Conservation (phyloP, 2,113 vertebrate species). For the Phoxinus phoxinus region DNA sequence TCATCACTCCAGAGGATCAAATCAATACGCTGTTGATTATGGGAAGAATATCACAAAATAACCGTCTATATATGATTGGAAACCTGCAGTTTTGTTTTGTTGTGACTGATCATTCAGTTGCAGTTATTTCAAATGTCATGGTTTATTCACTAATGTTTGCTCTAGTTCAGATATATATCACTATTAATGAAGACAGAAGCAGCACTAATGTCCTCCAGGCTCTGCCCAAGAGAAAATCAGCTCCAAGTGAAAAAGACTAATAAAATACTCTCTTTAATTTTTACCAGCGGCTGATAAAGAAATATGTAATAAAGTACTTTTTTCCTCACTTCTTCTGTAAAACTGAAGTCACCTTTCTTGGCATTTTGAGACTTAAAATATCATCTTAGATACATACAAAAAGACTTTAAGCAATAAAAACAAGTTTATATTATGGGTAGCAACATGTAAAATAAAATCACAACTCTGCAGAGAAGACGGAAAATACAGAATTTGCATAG, state of each 20-base stretch:
- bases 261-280: constrained; percentile 76
- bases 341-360: constrained; percentile 83
- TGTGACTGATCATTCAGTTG: constrained; percentile 40
- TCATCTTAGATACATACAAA: constrained; percentile 74
- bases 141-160: constrained; percentile 30
- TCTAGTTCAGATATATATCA: constrained; percentile 36
- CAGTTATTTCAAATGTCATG: constrained; percentile 49
- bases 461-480: constrained; percentile 75
- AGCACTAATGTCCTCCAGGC: constrained; percentile 89
- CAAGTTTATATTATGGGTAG: constrained; percentile 86
- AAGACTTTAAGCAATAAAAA: constrained; percentile 81
- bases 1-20: constrained; percentile 66
- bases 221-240: constrained; percentile 91
- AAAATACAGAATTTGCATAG: constrained; percentile 91
- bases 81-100: constrained; percentile 52
- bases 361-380: constrained; percentile 78
- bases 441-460: constrained; percentile 80
- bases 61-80: constrained; percentile 69
- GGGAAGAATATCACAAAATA: constrained; percentile 74
- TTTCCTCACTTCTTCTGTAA: constrained; percentile 77
- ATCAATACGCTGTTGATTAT: constrained; percentile 64
- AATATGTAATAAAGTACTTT: constrained; percentile 83
- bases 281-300: constrained; percentile 84
- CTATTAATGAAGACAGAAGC: constrained; percentile 84
- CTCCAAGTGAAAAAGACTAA: constrained; percentile 71